Base-by-base conservation (phyloP, 2,888 invertebrate species). In the Hirtodrosophila alboralis region DNA sequence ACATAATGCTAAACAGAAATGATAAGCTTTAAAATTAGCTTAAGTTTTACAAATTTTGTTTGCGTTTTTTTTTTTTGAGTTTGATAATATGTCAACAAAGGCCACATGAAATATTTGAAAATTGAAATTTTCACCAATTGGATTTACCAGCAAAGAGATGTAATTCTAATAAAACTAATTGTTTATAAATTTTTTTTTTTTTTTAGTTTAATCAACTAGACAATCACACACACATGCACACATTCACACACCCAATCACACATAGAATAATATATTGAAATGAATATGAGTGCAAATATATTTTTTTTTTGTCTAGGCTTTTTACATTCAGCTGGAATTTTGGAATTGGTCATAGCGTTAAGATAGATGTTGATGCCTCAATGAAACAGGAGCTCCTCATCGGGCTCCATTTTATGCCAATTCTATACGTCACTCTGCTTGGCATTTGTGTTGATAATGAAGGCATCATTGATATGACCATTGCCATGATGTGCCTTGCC, bases 371-470 rank as follows among this genome's bases (percentile, higher is more conserved):
- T 38, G 10, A 27, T 62, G 34, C 12, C 47, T 86, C 75, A 89
- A 67, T 87, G 86, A 66, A 87, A 86, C 40, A 88, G 68, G 53
- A 87, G 75, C 71, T 86, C 80, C 48, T 84, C 78, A 40, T 88
- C 87, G 65, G 71, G 79, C 60, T 87, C 89, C 79, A 81, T 78
- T 62, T 87, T 87, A 75, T 81, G 83, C 84, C 84, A 84, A 34
- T 87, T 87, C 90, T 90, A 91, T 89, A 91, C 91, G 68, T 91
- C 91, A 69, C 91, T 91, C 71, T 91, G 91, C 58, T 90, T 91
- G 62, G 91, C 90, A 73, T 90, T 90, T 64, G 91, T 89, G 48
- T 91, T 91, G 61, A 91, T 91, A 59, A 90, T 90, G 63, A 90
- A 91, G 73, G 90, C 91, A 51, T 90, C 90, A 71, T 91, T 91